These are phyloP conservation scores for Yponomeuta malinellus DNA, from an alignment of 2,888 invertebrate genomes.

Conservation along the genomic window DNA sequence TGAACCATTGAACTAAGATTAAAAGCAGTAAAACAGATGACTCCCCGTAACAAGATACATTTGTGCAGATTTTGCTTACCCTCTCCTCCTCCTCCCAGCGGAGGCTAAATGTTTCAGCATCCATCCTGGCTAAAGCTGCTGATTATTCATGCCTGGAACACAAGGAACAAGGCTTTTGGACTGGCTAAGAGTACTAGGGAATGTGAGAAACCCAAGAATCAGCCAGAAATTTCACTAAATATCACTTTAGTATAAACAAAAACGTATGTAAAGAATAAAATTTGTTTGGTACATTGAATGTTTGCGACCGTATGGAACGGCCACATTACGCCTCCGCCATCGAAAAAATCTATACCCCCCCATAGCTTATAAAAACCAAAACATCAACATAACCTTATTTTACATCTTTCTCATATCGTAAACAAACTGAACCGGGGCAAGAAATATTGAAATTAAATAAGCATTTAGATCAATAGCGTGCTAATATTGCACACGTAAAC, in stretches of 20 bases:
- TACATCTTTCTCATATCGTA: background rate
- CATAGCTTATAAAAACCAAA: constrained; percentile 45
- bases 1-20: too few relatives aligned
- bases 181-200: too few relatives aligned
- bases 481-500: constrained; percentile 44
- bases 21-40: too few relatives aligned
- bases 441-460: background rate
- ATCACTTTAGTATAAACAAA: too few relatives aligned
- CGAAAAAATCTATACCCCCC: constrained; percentile 25
- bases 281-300: background rate
- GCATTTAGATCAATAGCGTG: constrained; percentile 23
- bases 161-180: constrained; percentile 12
- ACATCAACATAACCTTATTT: constrained; percentile 73
- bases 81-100: constrained; percentile 67
- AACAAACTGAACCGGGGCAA: background rate
- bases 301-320: background rate
- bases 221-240: too few relatives aligned
- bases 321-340: background rate
- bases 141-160: constrained; percentile 43
- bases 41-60: background rate
- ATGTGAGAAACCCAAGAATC: too few relatives aligned
- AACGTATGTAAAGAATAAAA: too few relatives aligned
- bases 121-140: constrained; percentile 25
- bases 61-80: constrained; percentile 32
- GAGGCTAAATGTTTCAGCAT: constrained; percentile 54